Evolutionary conservation across 2,113 vertebrate genomes (phyloP).

Genomic region (Antechinus stuartii): DNA sequence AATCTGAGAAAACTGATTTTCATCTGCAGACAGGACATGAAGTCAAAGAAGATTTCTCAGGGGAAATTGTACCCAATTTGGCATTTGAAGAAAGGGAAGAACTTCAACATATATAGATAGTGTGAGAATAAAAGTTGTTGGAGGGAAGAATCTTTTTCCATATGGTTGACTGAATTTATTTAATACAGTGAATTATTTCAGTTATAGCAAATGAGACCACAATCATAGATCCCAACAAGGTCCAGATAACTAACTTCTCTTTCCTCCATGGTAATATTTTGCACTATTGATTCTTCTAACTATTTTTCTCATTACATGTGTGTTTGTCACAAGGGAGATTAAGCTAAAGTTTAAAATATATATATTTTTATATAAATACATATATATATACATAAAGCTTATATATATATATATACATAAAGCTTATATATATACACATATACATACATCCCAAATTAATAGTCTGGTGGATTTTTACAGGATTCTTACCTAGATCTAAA

Average conservation of each 20-base stretch:
- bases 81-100: not conserved
- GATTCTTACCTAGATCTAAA: not conserved
- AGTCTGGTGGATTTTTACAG: not conserved
- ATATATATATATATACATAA: no score
- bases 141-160: not conserved
- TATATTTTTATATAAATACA: no score
- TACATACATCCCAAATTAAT: not conserved
- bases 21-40: not conserved
- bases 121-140: not conserved
- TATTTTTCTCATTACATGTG: not conserved
- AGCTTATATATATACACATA: no score
- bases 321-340: not conserved
- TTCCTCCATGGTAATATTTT: not conserved
- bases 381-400: no score
- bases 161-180: not conserved
- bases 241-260: not conserved
- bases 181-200: not conserved
- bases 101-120: not conserved
- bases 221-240: not conserved
- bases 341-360: not conserved
- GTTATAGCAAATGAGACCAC: not conserved
- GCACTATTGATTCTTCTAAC: not conserved
- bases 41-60: not conserved
- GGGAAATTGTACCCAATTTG: not conserved
- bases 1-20: not conserved